These are phyloP conservation scores for Solea senegalensis DNA, from an alignment of 2,113 vertebrate species.

Conservation along the genomic window DNA sequence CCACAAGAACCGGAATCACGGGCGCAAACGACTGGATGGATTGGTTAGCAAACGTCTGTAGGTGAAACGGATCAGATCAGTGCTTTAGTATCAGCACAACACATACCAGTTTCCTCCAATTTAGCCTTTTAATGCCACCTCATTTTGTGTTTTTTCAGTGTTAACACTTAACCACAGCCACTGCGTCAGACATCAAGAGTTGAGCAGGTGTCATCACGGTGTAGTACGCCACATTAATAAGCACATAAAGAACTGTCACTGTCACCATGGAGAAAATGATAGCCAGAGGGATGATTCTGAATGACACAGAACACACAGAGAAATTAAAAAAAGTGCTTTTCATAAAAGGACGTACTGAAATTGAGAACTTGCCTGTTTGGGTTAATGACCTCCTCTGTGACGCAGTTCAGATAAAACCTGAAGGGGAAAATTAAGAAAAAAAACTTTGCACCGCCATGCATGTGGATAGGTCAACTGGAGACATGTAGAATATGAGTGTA, in stretches of 20 bases:
- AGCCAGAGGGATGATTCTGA: slow-evolving; percentile 93
- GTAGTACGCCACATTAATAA: slow-evolving; percentile 96
- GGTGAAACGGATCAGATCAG: neutral
- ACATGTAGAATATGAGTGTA: too few relatives aligned
- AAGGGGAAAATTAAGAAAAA: neutral
- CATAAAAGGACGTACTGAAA: neutral
- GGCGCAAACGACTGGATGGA: slow-evolving; percentile 81
- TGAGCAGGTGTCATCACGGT: slow-evolving; percentile 89
- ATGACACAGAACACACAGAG: slow-evolving; percentile 2
- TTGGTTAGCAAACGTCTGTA: slow-evolving; percentile 86
- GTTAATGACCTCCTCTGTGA: slow-evolving; percentile 88
- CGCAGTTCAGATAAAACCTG: slow-evolving; percentile 89
- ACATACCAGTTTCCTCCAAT: too few relatives aligned
- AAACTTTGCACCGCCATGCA: neutral
- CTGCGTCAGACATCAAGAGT: slow-evolving; percentile 89
- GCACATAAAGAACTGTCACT: slow-evolving; percentile 90
- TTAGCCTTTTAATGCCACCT: too few relatives aligned
- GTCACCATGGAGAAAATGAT: slow-evolving; percentile 91
- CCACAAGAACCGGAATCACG: slow-evolving; percentile 85
- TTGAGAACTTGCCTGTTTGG: slow-evolving; percentile 82
- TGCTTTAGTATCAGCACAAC: neutral
- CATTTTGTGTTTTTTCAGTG: too few relatives aligned
- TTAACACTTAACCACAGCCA: slow-evolving; percentile 89
- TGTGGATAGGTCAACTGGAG: too few relatives aligned
- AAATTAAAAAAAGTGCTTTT: neutral